phyloP scores from a whole-genome alignment of 2,888 invertebrate species.

The Drosophila silvestris region DNA sequence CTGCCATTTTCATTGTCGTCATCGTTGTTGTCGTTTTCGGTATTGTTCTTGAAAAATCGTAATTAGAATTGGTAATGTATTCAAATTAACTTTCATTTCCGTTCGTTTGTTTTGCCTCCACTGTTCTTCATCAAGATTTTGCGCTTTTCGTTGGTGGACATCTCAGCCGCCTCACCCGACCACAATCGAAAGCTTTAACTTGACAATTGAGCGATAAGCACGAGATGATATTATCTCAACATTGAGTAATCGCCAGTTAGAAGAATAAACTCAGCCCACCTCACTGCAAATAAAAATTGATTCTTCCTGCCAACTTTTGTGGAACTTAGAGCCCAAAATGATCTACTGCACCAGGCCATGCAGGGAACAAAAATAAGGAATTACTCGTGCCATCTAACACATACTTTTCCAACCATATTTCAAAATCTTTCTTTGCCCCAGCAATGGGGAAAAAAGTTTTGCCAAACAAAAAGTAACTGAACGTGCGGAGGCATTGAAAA shows the following conservation, averaged over 20 bases:
- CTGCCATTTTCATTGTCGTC: slow-evolving; percentile 39
- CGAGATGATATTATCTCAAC: slow-evolving; percentile 31
- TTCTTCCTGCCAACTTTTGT: slow-evolving; percentile 10
- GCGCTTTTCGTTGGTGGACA: slow-evolving; percentile 46
- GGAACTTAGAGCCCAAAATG: slow-evolving; percentile 8
- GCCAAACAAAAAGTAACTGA: slow-evolving; percentile 48
- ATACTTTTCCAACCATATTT: slow-evolving; percentile 69
- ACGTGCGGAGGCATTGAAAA: slow-evolving; percentile 65
- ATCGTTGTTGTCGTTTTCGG: slow-evolving; percentile 44
- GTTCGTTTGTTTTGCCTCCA: slow-evolving; percentile 66
- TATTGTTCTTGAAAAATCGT: slow-evolving; percentile 80
- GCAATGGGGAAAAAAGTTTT: slow-evolving; percentile 60
- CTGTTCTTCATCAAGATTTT: slow-evolving; percentile 61
- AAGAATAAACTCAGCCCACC: slow-evolving; percentile 16
- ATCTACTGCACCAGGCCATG: slow-evolving; percentile 25
- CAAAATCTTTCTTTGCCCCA: slow-evolving; percentile 67
- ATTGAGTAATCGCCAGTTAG: slow-evolving; percentile 22
- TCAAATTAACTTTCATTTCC: slow-evolving; percentile 81
- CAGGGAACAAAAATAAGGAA: slow-evolving; percentile 16
- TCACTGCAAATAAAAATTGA: slow-evolving; percentile 47
- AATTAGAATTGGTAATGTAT: slow-evolving; percentile 82
- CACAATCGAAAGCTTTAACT: slow-evolving; percentile 31
- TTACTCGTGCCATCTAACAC: slow-evolving; percentile 40
- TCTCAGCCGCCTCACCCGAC: neutral
- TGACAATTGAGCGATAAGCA: slow-evolving; percentile 48